A percentile compares a stretch with the other conserved stretches of the same genome.
Conservation (phyloP, 1,140 invertebrate genomes). For the Drosophila arizonae region DNA sequence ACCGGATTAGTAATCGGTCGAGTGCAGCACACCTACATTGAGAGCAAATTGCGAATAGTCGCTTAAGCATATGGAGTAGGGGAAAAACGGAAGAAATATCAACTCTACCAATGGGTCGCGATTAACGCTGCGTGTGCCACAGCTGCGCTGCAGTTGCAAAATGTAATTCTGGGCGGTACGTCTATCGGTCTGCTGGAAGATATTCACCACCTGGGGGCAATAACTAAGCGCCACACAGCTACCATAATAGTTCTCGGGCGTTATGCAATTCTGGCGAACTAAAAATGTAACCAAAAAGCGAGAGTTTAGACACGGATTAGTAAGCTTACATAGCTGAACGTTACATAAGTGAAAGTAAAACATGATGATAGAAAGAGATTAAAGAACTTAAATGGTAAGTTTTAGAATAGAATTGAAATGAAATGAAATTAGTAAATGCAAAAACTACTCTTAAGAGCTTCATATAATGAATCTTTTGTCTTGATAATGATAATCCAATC, state of each 20-base stretch:
- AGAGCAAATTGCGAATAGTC: constrained; percentile 2
- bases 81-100: background rate
- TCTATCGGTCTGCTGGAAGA: constrained; percentile 56
- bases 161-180: constrained; percentile 65
- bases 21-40: constrained; percentile 50
- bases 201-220: constrained; percentile 69
- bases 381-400: background rate
- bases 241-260: constrained; percentile 75
- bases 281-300: background rate
- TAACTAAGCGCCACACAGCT: constrained; percentile 67
- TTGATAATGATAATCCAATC: no score
- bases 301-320: background rate
- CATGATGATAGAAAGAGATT: background rate
- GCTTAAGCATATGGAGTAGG: constrained; percentile 30
- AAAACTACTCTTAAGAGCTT: background rate
- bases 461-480: no score
- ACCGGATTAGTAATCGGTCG: background rate
- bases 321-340: background rate
- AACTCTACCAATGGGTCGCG: constrained; percentile 75
- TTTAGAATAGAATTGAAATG: background rate
- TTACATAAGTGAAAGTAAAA: no score
- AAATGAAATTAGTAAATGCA: background rate
- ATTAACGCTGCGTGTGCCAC: constrained; percentile 66
- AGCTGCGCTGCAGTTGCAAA: constrained; percentile 64
- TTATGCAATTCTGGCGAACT: constrained; percentile 71